Evolutionary conservation across 1,140 invertebrate genomes (phyloP), one percentile per base, ranked within the genome.

Genomic region (Phymorhynchus buccinoides): DNA sequence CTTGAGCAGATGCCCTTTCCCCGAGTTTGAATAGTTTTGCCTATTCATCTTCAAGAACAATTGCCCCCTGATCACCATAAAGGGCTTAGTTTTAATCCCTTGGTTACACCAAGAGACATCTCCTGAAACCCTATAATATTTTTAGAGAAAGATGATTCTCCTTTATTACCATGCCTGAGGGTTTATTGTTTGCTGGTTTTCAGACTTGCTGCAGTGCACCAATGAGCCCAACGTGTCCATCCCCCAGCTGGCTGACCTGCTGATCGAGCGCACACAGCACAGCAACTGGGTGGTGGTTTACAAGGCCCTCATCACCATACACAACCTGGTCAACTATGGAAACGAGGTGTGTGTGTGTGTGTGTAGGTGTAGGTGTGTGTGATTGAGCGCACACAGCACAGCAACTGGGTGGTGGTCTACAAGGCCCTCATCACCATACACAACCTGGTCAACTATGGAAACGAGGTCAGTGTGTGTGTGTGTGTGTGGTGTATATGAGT

Each of bases 171-270:
- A n/a, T n/a, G n/a, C n/a, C n/a, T n/a, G n/a, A n/a, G n/a, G n/a
- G 22, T n/a, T 22, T 14, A 30, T 30, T 73, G 9, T 14, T 78
- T 41, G 41, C 14, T 79, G 41, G 42, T 79, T 95, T n/a, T 73
- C 96, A 99, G 98, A 99, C 96, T 95, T 99, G 94, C 96, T 99
- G 90, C 98, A 99, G 92, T 99, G 98, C 95, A 99, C 99, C 92
- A 99, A 99, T 94, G 99, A 99, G 94, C 98, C 98, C 56, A 99
- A 99, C 94, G 98, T 99, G 30, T 99, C 98, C 75, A 99, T 99
- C 94, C 99, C 99, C 91, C 98, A 99, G 93, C 94, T 99, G 94
- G 99, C 99, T 83, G 99, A 99, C 95, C 95, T 99, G 87, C 95
- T 99, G 88, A 98, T 99, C 92, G 98, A 99, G 94, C 95, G 99